These are phyloP conservation scores for Protosalanx chinensis DNA, from an alignment of 2,797 vertebrate genomes.

Conservation along the genomic window DNA sequence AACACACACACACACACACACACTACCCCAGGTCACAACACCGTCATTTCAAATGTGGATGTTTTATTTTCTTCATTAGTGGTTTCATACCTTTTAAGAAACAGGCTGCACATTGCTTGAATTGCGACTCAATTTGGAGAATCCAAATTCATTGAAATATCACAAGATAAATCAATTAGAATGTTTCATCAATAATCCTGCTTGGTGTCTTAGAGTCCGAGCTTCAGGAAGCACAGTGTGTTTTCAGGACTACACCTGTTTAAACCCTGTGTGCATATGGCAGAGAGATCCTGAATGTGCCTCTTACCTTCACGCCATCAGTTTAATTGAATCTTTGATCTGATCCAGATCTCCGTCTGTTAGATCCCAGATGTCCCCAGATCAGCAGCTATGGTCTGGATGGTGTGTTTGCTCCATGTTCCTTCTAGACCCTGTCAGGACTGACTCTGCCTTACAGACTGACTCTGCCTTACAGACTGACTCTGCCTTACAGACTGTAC, in stretches of 20 bases:
- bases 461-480: too few species aligned
- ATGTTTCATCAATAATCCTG: neutral
- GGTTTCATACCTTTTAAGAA: neutral
- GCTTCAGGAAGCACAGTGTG: too few species aligned
- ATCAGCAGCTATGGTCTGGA: constrained; percentile 44
- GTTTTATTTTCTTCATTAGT: neutral
- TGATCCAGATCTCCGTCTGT: constrained; percentile 43
- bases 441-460: neutral
- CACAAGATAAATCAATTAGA: neutral
- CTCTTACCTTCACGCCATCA: constrained; percentile 79
- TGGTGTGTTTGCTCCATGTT: constrained; percentile 49
- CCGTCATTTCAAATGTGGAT: neutral
- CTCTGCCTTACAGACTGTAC: neutral
- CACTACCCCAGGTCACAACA: neutral
- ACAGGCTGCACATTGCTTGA: neutral
- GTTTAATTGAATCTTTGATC: constrained; percentile 56
- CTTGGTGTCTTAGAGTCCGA: neutral
- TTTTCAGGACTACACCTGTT: neutral
- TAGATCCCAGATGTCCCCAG: constrained; percentile 65
- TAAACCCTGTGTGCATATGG: neutral
- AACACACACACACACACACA: neutral
- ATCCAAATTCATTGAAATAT: neutral
- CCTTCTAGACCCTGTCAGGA: constrained; percentile 34
- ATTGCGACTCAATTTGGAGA: neutral
- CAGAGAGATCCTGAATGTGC: neutral